Evolutionary conservation across 2,113 vertebrate species (phyloP).

Genomic region (Sturnira hondurensis): DNA sequence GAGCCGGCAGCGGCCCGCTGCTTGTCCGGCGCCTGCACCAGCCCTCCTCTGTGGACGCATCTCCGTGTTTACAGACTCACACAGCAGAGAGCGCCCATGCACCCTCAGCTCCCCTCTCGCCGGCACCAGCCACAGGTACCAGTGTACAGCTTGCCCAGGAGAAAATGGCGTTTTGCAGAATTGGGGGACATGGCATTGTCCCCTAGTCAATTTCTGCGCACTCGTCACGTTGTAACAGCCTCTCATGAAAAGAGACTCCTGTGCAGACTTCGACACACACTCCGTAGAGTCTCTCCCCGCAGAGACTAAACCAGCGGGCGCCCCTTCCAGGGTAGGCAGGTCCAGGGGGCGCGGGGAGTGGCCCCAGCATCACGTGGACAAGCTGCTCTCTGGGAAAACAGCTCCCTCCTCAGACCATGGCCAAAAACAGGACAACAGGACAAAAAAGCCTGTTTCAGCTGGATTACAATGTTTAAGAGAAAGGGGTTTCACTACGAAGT

Average conservation of each 20-base stretch:
- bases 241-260: neutral
- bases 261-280: neutral
- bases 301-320: neutral
- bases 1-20: too few species aligned
- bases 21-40: too few species aligned
- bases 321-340: neutral
- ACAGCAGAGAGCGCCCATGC: neutral
- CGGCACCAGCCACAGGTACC: neutral
- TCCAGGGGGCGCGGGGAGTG: neutral
- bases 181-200: neutral
- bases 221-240: neutral
- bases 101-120: neutral
- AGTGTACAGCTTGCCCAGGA: neutral
- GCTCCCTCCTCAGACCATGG: neutral
- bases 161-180: neutral
- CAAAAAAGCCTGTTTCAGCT: neutral
- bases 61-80: neutral
- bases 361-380: neutral
- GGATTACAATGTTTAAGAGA: neutral
- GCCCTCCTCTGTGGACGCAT: too few species aligned
- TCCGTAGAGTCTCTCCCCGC: neutral
- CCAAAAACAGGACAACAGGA: neutral
- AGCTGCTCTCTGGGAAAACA: neutral
- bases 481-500: neutral
- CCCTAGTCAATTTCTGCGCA: neutral